Percentiles rank a stretch among this genome's conserved stretches.
Evolutionary conservation across 2,113 vertebrate genomes (phyloP).

Genomic region (Lepus americanus): DNA sequence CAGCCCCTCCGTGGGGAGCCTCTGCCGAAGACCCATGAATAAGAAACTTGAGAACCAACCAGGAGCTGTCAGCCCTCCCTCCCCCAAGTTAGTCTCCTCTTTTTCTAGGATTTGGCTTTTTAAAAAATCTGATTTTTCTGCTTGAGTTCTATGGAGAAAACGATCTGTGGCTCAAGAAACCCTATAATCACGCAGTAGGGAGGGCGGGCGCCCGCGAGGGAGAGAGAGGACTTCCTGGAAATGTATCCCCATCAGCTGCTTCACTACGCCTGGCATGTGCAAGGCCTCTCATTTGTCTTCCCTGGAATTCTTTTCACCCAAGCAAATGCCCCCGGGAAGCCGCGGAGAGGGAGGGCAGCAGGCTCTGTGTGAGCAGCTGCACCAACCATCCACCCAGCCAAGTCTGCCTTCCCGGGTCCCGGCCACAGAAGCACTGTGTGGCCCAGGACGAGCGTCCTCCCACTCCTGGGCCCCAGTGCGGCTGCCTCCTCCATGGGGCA

Average conservation of each 20-base stretch:
- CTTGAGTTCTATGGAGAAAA: background rate
- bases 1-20: background rate
- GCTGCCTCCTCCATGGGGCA: background rate
- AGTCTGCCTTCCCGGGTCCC: background rate
- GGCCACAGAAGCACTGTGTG: background rate
- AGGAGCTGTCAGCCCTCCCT: too few relatives aligned
- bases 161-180: background rate
- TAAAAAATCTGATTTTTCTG: background rate
- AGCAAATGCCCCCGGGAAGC: background rate
- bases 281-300: background rate
- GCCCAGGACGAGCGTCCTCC: background rate
- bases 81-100: background rate
- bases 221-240: background rate
- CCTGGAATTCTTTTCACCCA: background rate
- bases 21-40: background rate
- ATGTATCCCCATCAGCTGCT: too few relatives aligned
- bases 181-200: background rate
- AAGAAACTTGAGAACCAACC: background rate
- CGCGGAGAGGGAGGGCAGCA: background rate
- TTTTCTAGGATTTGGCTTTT: background rate
- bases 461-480: background rate
- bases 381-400: rapidly evolving
- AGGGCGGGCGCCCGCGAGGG: rapidly evolving
- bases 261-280: background rate
- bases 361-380: background rate